These are phyloP conservation scores for Chloroceryle aenea DNA, from an alignment of 2,113 vertebrate species.

Conservation along the genomic window DNA sequence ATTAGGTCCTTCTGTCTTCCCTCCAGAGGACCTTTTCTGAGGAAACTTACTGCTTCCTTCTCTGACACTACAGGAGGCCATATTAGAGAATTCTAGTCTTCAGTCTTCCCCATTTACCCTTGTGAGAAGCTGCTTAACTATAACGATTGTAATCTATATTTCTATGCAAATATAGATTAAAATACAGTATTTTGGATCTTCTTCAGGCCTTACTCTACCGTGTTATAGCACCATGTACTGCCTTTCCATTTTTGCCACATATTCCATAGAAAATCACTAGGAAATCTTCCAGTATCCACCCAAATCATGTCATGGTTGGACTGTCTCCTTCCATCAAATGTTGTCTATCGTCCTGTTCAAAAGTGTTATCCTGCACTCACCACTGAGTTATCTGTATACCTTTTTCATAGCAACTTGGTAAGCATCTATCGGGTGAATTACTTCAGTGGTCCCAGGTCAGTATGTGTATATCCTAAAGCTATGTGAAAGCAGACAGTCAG, in stretches of 20 bases:
- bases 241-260: not conserved
- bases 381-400: not conserved
- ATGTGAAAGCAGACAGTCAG: not conserved
- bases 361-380: not conserved
- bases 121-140: not conserved
- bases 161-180: not conserved
- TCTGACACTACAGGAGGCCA: not conserved
- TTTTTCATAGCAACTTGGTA: not conserved
- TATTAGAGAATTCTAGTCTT: not conserved
- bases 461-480: not conserved
- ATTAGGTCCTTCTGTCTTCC: not conserved
- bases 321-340: not conserved
- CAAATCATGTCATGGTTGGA: not conserved
- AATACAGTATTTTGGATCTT: not conserved
- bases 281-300: not conserved
- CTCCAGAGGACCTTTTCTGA: not conserved
- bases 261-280: not conserved
- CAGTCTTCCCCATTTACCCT: not conserved
- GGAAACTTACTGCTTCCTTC: not conserved
- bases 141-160: not conserved
- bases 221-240: not conserved
- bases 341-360: not conserved
- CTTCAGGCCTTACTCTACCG: not conserved
- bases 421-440: not conserved
- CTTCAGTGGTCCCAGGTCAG: not conserved